phyloP scores from a whole-genome alignment of 2,888 invertebrate genomes.

The Pyralis farinalis region DNA sequence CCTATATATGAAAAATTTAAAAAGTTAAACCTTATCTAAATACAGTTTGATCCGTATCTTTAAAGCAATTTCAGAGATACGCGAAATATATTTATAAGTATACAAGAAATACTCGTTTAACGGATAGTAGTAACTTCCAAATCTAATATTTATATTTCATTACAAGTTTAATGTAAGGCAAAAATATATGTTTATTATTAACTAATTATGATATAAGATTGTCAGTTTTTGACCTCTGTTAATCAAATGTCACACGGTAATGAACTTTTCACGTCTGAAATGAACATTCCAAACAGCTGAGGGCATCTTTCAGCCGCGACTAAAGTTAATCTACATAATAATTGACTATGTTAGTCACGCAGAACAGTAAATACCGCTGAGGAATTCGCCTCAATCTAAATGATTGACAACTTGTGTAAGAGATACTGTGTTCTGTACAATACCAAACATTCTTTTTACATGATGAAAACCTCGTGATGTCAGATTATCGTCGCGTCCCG shows the following conservation, averaged over 20 bases:
- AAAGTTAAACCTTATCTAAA: too few species aligned
- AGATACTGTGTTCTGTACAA: conserved; percentile 3
- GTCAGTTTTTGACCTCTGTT: conserved; percentile 1
- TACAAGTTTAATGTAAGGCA: too few species aligned
- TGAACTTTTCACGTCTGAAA: conserved; percentile 31
- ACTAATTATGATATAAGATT: too few species aligned
- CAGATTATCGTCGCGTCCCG: conserved; percentile 18
- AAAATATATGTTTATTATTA: too few species aligned
- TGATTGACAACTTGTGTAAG: conserved; percentile 20
- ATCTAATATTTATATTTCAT: too few species aligned
- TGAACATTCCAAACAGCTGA: conserved; percentile 18
- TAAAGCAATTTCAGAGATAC: too few species aligned
- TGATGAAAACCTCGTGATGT: conserved; percentile 31
- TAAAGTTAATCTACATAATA: conserved; percentile 48
- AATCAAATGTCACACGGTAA: conserved; percentile 23
- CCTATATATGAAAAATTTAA: too few species aligned
- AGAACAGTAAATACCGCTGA: conserved; percentile 26
- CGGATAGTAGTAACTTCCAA: too few species aligned
- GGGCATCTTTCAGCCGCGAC: conserved; percentile 27
- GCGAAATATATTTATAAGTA: too few species aligned
- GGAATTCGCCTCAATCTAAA: conserved; percentile 27
- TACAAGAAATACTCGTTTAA: too few species aligned
- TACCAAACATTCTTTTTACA: conserved; percentile 31
- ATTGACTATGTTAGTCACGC: conserved; percentile 28
- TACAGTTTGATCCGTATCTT: too few species aligned